Conservation (phyloP, 2,113 vertebrate genomes). For the Tachycineta bicolor region DNA sequence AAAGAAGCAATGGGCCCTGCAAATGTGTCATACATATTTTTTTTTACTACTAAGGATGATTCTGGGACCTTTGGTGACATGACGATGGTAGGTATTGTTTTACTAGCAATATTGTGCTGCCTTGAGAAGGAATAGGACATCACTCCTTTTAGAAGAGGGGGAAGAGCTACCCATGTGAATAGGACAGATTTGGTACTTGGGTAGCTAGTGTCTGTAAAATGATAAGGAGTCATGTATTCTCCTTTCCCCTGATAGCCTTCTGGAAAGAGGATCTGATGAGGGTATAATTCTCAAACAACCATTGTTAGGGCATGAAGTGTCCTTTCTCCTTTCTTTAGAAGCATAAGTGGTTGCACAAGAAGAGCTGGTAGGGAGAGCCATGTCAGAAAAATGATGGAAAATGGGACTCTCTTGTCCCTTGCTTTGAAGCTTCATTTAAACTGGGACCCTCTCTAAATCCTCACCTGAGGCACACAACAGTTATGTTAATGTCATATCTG, state of each 20-base stretch:
- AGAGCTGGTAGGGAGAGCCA: neutral
- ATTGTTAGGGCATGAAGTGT: neutral
- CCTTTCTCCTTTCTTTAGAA: neutral
- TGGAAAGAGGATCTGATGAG: neutral
- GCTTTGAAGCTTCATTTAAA: neutral
- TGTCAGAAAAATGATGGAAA: neutral
- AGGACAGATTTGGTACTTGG: neutral
- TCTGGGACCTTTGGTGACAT: neutral
- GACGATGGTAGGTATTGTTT: neutral
- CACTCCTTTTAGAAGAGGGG: neutral
- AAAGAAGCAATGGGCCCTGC: neutral
- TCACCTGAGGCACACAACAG: neutral
- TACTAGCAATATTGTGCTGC: neutral
- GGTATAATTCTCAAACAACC: neutral
- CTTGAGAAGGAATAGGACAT: neutral
- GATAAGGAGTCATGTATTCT: neutral
- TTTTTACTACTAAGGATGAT: neutral
- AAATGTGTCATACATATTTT: neutral
- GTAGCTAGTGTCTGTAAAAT: neutral
- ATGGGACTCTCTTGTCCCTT: neutral
- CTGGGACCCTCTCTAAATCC: neutral
- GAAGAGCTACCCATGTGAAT: neutral
- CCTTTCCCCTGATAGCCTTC: neutral
- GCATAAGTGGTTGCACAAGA: neutral
- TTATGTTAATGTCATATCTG: neutral